Percentiles rank a stretch among this genome's conserved stretches.
phyloP scores from a whole-genome alignment of 2,797 vertebrate species.

The Diceros bicornis region DNA sequence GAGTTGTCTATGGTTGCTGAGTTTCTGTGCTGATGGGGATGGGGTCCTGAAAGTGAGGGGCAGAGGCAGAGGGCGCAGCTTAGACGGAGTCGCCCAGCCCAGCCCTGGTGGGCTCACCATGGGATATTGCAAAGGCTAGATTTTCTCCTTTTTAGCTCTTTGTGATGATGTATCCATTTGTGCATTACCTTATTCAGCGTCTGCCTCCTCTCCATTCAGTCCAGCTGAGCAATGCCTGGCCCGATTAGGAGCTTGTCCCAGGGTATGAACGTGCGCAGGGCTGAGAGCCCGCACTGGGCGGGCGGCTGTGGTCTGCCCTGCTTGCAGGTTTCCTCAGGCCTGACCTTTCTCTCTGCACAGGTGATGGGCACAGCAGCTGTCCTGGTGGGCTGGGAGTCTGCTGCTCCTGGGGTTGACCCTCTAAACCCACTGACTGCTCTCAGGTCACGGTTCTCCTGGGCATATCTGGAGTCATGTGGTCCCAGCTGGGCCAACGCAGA shows the following conservation, averaged over 20 bases:
- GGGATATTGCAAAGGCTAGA: background rate
- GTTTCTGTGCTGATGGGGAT: background rate
- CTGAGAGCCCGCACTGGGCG: background rate
- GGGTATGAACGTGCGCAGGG: background rate
- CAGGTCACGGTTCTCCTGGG: background rate
- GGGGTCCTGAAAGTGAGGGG: background rate
- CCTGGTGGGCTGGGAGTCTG: background rate
- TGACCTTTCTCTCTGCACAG: background rate
- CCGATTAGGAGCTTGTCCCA: fast-evolving
- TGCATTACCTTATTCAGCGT: background rate
- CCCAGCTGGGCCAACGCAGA: background rate
- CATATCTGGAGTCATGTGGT: background rate
- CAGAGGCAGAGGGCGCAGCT: background rate
- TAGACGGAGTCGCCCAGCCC: fast-evolving
- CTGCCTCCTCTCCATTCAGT: background rate
- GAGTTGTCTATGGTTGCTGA: background rate
- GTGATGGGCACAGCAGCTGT: fast-evolving
- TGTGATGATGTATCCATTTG: fast-evolving
- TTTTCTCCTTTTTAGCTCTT: too few relatives aligned
- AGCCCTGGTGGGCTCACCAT: background rate
- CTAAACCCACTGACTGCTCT: background rate
- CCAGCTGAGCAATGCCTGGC: background rate
- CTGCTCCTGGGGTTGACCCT: background rate
- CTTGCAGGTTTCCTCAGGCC: background rate
- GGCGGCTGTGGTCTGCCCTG: background rate